phyloP scores from a whole-genome alignment of 1,140 invertebrate species.

The Nephotettix cincticeps region DNA sequence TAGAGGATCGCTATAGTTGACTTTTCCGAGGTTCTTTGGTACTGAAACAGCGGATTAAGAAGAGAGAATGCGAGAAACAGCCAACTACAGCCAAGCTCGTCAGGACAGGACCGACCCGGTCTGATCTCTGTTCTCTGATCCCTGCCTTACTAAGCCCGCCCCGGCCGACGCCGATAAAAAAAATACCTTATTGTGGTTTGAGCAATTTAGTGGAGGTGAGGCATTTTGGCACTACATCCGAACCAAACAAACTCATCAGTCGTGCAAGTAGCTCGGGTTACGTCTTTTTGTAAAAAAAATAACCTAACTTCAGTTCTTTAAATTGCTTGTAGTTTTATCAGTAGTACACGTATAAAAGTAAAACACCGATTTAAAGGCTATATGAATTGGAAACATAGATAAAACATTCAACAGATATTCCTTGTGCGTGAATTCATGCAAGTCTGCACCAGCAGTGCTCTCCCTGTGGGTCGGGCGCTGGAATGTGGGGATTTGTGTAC shows the following conservation, averaged over 20 bases:
- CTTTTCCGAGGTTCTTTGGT: constrained; percentile 1
- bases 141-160: too few species aligned
- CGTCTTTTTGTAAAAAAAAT: constrained; percentile 7
- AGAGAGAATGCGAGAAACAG: neutral
- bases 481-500: too few species aligned
- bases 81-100: neutral
- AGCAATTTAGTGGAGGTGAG: constrained; percentile 18
- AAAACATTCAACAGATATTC: constrained; percentile 12
- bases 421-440: constrained; percentile 7
- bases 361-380: constrained; percentile 17
- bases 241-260: neutral
- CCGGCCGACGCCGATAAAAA: neutral
- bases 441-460: too few species aligned
- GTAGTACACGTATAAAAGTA: neutral
- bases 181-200: constrained; percentile 19
- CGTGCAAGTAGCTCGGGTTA: neutral
- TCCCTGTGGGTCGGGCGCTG: too few species aligned
- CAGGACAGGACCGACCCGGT: neutral
- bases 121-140: too few species aligned
- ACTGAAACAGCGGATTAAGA: neutral
- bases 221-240: constrained; percentile 20
- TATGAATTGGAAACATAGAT: constrained; percentile 16
- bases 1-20: neutral
- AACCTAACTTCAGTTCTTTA: constrained; percentile 6
- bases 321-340: constrained; percentile 2